These are phyloP conservation scores for Heteropelma amictum DNA, from an alignment of 2,888 invertebrate species.

Conservation along the genomic window DNA sequence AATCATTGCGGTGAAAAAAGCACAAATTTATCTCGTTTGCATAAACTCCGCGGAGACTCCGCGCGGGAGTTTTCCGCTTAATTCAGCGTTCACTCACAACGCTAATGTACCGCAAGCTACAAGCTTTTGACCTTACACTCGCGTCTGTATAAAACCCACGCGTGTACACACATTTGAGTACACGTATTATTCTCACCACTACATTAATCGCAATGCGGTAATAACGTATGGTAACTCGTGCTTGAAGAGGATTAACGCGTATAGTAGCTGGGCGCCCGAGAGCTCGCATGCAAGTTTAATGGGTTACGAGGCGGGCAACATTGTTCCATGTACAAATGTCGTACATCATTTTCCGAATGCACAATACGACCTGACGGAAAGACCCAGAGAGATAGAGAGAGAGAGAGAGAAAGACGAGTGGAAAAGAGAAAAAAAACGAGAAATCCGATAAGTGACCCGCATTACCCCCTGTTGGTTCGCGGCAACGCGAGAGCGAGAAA, in stretches of 20 bases:
- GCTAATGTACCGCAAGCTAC: not conserved
- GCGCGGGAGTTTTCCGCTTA: not conserved
- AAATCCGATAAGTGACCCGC: no score
- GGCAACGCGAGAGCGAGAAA: no score
- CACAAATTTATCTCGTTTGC: not conserved
- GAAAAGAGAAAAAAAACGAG: no score
- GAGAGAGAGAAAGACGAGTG: no score
- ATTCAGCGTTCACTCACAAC: not conserved
- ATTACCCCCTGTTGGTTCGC: no score
- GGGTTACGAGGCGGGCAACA: no score
- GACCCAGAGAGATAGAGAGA: no score
- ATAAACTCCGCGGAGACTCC: not conserved
- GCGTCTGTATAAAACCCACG: not conserved
- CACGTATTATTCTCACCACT: not conserved
- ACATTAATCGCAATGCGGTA: not conserved
- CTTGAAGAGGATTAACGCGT: constrained; percentile 11
- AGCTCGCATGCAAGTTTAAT: no score
- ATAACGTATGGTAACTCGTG: constrained; percentile 14
- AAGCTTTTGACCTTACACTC: not conserved
- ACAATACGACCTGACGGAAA: no score
- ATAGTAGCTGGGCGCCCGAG: not conserved
- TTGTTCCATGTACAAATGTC: no score
- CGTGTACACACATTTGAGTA: not conserved
- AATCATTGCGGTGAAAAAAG: no score
- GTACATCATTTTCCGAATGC: no score